Percentiles rank a stretch among this genome's conserved stretches.
phyloP scores from a whole-genome alignment of 2,113 vertebrate species.

The Corythoichthys intestinalis region DNA sequence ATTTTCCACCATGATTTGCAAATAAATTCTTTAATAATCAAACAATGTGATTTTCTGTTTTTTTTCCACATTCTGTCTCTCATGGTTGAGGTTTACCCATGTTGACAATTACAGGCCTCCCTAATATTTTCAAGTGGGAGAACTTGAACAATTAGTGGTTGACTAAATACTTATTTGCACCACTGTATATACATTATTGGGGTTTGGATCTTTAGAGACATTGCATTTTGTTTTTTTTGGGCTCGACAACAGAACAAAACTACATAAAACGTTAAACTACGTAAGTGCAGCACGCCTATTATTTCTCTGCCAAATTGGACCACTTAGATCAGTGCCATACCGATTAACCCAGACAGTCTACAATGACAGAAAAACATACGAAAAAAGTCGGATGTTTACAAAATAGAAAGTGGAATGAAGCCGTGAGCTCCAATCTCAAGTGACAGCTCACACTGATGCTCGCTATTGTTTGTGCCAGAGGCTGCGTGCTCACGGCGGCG shows the following conservation, averaged over 20 bases:
- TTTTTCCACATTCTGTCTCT: too few species aligned
- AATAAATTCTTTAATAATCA: too few species aligned
- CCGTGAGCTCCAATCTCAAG: constrained; percentile 25
- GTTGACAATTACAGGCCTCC: too few species aligned
- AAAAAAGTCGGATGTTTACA: constrained; percentile 21
- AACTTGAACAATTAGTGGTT: too few species aligned
- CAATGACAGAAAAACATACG: constrained; percentile 11
- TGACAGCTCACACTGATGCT: constrained; percentile 27
- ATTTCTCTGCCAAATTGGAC: constrained; percentile 20
- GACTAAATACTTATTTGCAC: too few species aligned
- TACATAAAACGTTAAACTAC: neutral
- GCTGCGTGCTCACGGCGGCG: constrained; percentile 26
- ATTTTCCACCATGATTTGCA: too few species aligned
- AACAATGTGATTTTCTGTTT: too few species aligned
- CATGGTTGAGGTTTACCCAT: too few species aligned
- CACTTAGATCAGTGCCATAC: constrained; percentile 27
- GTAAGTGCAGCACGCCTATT: neutral
- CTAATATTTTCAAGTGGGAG: too few species aligned
- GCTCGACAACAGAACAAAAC: neutral
- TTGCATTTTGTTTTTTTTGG: too few species aligned
- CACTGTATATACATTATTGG: too few species aligned
- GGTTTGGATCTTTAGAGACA: too few species aligned
- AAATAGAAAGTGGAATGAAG: constrained; percentile 20
- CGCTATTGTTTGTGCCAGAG: constrained; percentile 26
- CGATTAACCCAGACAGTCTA: constrained; percentile 3